Base-by-base conservation (phyloP, 92 coral and sea anemone species). In the Pocillopora meandrina region DNA sequence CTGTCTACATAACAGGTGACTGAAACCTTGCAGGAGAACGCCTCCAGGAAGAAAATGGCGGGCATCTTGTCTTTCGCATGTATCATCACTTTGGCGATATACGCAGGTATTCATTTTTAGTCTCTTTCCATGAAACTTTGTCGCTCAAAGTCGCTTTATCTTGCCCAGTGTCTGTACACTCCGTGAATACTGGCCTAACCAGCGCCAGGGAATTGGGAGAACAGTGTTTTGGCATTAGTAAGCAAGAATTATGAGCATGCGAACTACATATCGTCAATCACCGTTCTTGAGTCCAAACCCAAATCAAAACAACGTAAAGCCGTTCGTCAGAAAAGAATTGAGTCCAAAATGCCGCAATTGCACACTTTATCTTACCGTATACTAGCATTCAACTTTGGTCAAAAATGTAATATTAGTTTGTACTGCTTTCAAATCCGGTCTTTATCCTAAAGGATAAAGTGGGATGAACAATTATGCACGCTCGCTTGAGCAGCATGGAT, bases 1-100 rank as follows among this genome's bases (percentile, higher is more conserved):
- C 71, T 52, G 69, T 74, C 75, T 85, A 26, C 83, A 67, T 81
- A 74, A 87, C 91, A 89, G 92, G 92, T 89, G 92, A 75, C 64
- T 61, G 80, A 83, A 23, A 31, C 86, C 65, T 8, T 23, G 21
- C 70, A 47, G 61, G 61, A 82, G 62, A 58, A 82, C 71, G 61
- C 72, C 80, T 83, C 80, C 55, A 13, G 80, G 36, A 74, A 83
- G 86, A 74, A 83, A 83, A 83, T 83, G 86, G 86, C 72, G 80
- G 86, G 80, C 80, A 52, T 62, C 21, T 65, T 62, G 72, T 73
- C 63, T 12, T 34, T 83, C 26, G 80, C 80, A 17, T 74, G 80
- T 12, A 59, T 83, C 56, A 12, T 64, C 5, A 13, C 69, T 26
- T 71, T 83, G 86, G 80, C 18, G 13, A 10, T 83, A 2, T 71